A percentile compares a stretch with the other conserved stretches of the same genome.
Conservation (phyloP, 2,797 vertebrate species). For the Acropternis orthonyx region DNA sequence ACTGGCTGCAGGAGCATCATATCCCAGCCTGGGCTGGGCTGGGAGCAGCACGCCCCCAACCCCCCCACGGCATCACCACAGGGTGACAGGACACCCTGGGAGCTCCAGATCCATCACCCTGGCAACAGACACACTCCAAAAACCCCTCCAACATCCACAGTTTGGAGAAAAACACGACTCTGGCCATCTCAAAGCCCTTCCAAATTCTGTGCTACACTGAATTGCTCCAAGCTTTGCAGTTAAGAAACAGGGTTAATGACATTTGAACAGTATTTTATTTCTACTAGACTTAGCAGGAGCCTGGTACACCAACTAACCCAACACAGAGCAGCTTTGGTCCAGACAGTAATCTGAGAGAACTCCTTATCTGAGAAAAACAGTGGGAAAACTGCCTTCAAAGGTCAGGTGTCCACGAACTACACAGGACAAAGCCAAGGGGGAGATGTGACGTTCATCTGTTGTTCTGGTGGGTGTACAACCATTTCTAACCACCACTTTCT, state of each 20-base stretch:
- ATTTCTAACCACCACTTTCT: not conserved
- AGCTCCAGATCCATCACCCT: not conserved
- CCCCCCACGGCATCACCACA: not conserved
- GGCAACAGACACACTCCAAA: not conserved
- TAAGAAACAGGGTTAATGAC: not conserved
- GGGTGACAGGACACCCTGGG: not conserved
- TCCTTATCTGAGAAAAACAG: not conserved
- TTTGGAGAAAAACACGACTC: not conserved
- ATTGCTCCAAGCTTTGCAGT: not conserved
- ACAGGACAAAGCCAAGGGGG: not conserved
- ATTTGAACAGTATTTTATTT: not conserved
- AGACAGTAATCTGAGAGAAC: not conserved
- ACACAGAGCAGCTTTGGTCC: not conserved
- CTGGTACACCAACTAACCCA: not conserved
- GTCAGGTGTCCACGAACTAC: not conserved
- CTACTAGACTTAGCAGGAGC: not conserved
- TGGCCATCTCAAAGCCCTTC: not conserved
- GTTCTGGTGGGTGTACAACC: not conserved
- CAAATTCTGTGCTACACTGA: not conserved
- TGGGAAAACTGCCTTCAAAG: not conserved
- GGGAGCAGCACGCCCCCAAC: fast-evolving
- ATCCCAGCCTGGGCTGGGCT: not conserved
- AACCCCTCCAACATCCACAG: not conserved
- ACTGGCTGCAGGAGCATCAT: fast-evolving
- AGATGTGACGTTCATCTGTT: not conserved